A percentile compares a stretch with the other conserved stretches of the same genome.
These are phyloP conservation scores for Apeltes quadracus DNA, from an alignment of 2,113 vertebrate species.

Conservation along the genomic window DNA sequence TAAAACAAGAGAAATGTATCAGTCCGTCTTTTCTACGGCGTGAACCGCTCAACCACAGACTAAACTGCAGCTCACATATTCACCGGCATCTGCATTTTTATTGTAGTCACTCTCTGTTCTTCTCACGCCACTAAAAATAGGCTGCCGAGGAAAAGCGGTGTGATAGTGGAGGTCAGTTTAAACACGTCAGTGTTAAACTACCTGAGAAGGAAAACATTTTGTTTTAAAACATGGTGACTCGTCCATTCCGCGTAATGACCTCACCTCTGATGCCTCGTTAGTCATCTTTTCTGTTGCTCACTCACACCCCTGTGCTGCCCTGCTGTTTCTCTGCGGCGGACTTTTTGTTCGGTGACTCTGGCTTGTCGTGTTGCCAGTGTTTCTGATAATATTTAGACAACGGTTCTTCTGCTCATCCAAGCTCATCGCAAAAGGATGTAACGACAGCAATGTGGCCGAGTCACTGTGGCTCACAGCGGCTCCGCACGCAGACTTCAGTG, in stretches of 20 bases:
- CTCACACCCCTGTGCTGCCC: slow-evolving; percentile 23
- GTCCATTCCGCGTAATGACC: slow-evolving; percentile 23
- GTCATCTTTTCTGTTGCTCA: slow-evolving; percentile 5
- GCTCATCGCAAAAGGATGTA: slow-evolving; percentile 31
- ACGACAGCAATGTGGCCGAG: slow-evolving; percentile 15
- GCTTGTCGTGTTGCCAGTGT: slow-evolving; percentile 17
- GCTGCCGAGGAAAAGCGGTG: slow-evolving; percentile 1
- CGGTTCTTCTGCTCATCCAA: slow-evolving; percentile 24
- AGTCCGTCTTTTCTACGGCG: not conserved
- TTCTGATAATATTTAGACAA: slow-evolving; percentile 36
- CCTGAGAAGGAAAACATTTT: not conserved
- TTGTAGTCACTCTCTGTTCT: not conserved
- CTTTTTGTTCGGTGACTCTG: slow-evolving; percentile 21
- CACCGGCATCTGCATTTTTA: not conserved
- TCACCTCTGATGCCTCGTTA: slow-evolving; percentile 30
- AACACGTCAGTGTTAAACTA: not conserved
- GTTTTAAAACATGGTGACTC: slow-evolving; percentile 17
- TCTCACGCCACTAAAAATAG: not conserved
- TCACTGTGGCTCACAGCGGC: not conserved
- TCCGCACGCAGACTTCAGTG: too few relatives aligned
- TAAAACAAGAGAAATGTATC: not conserved
- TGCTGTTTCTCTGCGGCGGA: not conserved
- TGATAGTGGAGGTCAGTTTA: not conserved
- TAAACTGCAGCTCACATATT: not conserved
- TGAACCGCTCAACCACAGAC: not conserved